Base-by-base conservation (phyloP, 2,888 invertebrate species). In the Hypselothyrea guttata region DNA sequence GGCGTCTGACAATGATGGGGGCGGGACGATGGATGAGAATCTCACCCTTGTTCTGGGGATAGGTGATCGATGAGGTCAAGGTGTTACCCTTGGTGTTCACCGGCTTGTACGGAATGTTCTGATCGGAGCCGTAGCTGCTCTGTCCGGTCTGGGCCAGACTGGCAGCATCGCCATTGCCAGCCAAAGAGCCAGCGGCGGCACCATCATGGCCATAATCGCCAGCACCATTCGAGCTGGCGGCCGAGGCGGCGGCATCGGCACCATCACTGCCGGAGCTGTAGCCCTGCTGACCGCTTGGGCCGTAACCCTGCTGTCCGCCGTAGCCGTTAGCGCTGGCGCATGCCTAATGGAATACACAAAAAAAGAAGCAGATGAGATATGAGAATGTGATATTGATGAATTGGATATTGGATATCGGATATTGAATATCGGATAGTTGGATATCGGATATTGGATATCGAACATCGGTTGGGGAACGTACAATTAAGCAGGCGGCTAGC, bases 1-100 rank as follows among this genome's bases (percentile, higher is more conserved):
- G 89, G 15, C 89, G 88, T 47, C 88, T 86, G 9, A 90, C 89
- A 77, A 90, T 88, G 57, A 90, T 89, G 42, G 88, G 87, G 4
- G 89, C 88, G 5, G 90, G 89, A 40, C 88, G 88, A 72, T 90
- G 90, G 59, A 90, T 87, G 8, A 89, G 75, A 48, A 89, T 89
- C 73, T 90, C 89, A 33, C 89, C 89, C 75, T 89, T 89, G 71
- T 89, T 89, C 54, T 88, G 86, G 28, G 88, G 88, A 52, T 88
- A 87, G 1, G 86, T 79, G 59, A 88, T 86, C 27, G 87, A 87
- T 4, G 88, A 87, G 63, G 86, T 84, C 0, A 87, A 64, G 7
- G 83, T 85, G 61, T 84, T 87, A 65, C 84, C 85, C 66, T 85
- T 81, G 57, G 82, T 87, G 57, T 87, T 87, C 55, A 65, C 85